Evolutionary conservation across 2,797 vertebrate genomes (phyloP).

Genomic region (Toxotes lorentzi): DNA sequence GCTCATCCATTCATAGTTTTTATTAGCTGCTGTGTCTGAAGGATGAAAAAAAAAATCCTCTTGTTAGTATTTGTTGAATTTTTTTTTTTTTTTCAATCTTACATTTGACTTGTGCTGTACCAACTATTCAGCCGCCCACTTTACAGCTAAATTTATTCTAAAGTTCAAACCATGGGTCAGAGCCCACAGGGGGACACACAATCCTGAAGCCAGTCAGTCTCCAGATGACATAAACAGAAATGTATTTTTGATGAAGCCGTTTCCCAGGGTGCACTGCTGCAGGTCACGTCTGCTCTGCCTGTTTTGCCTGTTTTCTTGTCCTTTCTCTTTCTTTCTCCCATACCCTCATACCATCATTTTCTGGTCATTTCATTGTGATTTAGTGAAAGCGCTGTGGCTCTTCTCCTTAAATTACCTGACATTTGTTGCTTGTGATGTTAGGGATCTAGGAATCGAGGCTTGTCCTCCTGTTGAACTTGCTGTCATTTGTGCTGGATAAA

Average conservation of each 20-base stretch:
- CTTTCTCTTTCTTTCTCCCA: not conserved
- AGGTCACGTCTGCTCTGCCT: not conserved
- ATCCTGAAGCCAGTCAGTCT: conserved; percentile 1
- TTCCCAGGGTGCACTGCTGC: not conserved
- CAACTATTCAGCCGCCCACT: conserved; percentile 22
- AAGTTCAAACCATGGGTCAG: conserved; percentile 27
- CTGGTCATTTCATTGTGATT: not conserved
- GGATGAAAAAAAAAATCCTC: not conserved
- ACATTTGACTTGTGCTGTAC: conserved; percentile 14
- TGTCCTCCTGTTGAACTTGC: conserved; percentile 16
- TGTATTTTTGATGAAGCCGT: conserved; percentile 1
- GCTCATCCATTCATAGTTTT: conserved; percentile 1
- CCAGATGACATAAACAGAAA: not conserved
- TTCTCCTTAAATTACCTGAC: not conserved
- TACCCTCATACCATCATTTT: not conserved
- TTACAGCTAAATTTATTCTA: conserved; percentile 13
- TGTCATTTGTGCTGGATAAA: conserved; percentile 4
- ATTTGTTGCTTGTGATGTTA: not conserved
- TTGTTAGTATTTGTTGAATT: conserved; percentile 1
- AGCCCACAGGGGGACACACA: conserved; percentile 4
- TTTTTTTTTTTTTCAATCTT: not conserved
- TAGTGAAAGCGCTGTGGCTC: not conserved
- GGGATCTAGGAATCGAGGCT: not conserved
- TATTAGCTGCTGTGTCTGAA: conserved; percentile 35
- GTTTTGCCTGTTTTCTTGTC: not conserved